Evolutionary conservation across 2,888 invertebrate genomes (phyloP).

Genomic region (Amphipyra berbera): DNA sequence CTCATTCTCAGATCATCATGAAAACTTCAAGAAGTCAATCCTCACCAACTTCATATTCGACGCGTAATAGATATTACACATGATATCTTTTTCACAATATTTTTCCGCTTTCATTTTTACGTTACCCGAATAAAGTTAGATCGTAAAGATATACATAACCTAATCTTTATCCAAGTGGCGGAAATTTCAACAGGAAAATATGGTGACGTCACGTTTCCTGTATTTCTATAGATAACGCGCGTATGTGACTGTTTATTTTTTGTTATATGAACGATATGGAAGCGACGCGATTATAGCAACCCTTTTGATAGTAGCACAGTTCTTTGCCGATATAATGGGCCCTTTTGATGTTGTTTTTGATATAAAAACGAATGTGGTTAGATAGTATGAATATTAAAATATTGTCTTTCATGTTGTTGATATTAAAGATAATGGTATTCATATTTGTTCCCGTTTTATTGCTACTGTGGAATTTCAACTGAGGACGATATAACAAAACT

Average conservation of each 20-base stretch:
- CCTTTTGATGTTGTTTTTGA: slow-evolving; percentile 24
- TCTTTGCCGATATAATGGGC: slow-evolving; percentile 19
- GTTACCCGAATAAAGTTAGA: slow-evolving; percentile 39
- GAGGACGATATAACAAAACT: neutral
- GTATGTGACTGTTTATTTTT: slow-evolving; percentile 51
- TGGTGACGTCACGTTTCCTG: slow-evolving; percentile 49
- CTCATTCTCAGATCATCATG: slow-evolving; percentile 17
- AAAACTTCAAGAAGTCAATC: slow-evolving; percentile 23
- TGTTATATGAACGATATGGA: slow-evolving; percentile 23
- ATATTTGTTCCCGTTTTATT: neutral
- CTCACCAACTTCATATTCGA: slow-evolving; percentile 15
- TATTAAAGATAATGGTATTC: slow-evolving; percentile 6
- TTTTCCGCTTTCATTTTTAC: slow-evolving; percentile 34
- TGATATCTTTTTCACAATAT: slow-evolving; percentile 34
- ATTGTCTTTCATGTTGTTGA: slow-evolving; percentile 16
- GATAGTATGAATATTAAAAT: slow-evolving; percentile 29
- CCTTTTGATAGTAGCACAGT: slow-evolving; percentile 22
- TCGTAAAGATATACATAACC: slow-evolving; percentile 55
- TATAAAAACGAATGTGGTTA: slow-evolving; percentile 7
- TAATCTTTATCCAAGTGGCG: slow-evolving; percentile 58
- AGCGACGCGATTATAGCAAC: slow-evolving; percentile 34
- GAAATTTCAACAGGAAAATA: slow-evolving; percentile 58
- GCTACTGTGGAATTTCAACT: neutral
- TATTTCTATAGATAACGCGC: slow-evolving; percentile 38
- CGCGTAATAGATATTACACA: slow-evolving; percentile 36